Percentiles rank a stretch among this genome's conserved stretches.
Conservation (phyloP, 1,140 invertebrate species). For the Polypedilum pembai region DNA sequence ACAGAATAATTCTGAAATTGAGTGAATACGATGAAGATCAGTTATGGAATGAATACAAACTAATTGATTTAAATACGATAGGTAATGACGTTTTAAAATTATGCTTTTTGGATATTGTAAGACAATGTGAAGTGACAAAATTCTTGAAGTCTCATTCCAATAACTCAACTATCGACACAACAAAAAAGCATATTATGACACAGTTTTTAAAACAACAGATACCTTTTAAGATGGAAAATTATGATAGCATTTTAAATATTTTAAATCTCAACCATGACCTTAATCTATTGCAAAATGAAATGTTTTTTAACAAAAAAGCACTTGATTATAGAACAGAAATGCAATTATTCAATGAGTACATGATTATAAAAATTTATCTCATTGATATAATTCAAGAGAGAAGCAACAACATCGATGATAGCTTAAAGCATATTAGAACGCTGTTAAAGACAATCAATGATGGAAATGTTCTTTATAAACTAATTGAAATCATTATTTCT, state of each 20-base stretch:
- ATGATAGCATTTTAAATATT: neutral
- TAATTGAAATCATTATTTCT: neutral
- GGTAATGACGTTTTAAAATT: neutral
- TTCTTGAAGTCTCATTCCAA: neutral
- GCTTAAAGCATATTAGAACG: neutral
- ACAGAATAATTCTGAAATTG: neutral
- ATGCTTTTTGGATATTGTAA: neutral
- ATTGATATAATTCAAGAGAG: neutral
- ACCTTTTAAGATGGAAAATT: neutral
- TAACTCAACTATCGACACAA: neutral
- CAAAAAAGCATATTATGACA: neutral
- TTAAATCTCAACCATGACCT: neutral
- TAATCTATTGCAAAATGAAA: neutral
- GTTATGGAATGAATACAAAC: neutral
- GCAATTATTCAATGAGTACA: neutral
- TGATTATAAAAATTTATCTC: neutral
- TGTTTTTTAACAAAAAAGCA: neutral
- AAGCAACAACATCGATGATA: neutral
- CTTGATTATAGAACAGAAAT: neutral
- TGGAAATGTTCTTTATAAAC: neutral
- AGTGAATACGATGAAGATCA: neutral
- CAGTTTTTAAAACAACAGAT: neutral
- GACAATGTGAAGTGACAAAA: neutral
- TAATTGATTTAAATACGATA: neutral
- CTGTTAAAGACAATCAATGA: neutral